phyloP scores from a whole-genome alignment of 2,797 vertebrate species.

The Syncerus caffer region DNA sequence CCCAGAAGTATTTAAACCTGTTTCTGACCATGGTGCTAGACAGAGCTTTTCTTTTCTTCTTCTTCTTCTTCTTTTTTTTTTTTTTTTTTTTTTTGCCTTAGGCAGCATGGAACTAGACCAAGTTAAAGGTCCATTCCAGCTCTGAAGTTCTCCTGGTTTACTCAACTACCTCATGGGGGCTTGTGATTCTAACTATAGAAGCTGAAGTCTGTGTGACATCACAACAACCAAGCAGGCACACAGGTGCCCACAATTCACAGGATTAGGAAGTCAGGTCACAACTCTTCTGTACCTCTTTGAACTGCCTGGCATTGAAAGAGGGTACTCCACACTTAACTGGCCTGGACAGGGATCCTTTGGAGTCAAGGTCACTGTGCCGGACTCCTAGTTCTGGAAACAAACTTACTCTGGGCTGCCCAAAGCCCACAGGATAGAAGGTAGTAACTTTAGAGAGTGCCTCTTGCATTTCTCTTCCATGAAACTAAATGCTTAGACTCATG shows the following conservation, averaged over 20 bases:
- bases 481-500: neutral
- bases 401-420: neutral
- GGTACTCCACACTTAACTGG: neutral
- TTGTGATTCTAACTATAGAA: neutral
- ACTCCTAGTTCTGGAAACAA: neutral
- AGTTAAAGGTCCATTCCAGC: neutral
- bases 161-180: neutral
- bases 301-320: neutral
- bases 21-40: neutral
- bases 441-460: neutral
- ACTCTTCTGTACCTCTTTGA: neutral
- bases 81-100: neutral
- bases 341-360: neutral
- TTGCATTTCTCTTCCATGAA: neutral
- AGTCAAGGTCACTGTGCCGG: neutral
- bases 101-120: neutral
- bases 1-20: neutral
- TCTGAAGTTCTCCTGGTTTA: neutral
- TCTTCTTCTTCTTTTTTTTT: neutral
- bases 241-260: neutral
- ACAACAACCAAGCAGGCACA: neutral
- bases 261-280: neutral
- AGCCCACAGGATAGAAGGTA: neutral
- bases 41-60: neutral
- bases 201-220: neutral